Evolutionary conservation across 2,797 vertebrate species (phyloP).

Genomic region (Clarias laeviceps): DNA sequence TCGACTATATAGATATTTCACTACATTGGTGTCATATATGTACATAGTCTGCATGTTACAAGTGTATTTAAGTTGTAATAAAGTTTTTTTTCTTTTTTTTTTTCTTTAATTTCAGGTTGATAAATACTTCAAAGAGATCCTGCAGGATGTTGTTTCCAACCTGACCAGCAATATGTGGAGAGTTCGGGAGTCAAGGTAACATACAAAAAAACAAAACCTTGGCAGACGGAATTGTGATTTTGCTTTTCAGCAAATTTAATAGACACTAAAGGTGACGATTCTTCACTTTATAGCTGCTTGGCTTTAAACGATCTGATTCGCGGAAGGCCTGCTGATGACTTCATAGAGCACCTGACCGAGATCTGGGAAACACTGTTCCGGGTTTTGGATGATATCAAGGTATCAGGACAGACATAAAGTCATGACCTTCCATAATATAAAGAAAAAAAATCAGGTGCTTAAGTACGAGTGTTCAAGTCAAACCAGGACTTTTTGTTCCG

Average conservation of each 20-base stretch:
- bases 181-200: constrained; percentile 93
- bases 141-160: constrained; percentile 93
- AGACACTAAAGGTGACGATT: background rate
- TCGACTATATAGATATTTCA: background rate
- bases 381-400: constrained; percentile 99
- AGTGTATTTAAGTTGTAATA: too few species aligned
- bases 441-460: too few species aligned
- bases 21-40: too few species aligned
- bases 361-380: constrained; percentile 97
- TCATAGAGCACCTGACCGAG: constrained; percentile 89
- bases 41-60: background rate
- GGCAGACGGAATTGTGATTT: background rate
- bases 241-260: background rate
- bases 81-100: background rate
- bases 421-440: background rate
- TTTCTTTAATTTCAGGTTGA: constrained; percentile 80
- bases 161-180: constrained; percentile 94
- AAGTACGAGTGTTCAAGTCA: too few species aligned
- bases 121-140: constrained; percentile 95
- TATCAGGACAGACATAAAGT: constrained; percentile 48
- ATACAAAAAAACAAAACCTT: background rate
- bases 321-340: constrained; percentile 89
- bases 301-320: constrained; percentile 93
- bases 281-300: constrained; percentile 79
- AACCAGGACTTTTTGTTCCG: too few species aligned